Evolutionary conservation across 2,797 vertebrate genomes (phyloP).

Genomic region (Percopsis omiscomaycus): DNA sequence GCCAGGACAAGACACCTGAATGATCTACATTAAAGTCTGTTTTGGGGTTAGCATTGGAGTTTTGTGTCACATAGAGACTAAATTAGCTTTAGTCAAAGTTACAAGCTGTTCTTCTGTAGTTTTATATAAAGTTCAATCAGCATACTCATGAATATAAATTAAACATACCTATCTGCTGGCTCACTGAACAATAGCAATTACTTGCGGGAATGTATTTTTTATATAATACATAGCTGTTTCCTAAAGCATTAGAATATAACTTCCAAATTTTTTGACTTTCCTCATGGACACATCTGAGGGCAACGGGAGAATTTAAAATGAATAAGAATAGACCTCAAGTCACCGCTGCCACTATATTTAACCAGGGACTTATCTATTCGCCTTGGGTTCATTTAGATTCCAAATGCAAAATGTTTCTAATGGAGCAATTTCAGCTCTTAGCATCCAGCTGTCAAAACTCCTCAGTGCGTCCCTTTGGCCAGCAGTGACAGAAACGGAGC

Average conservation of each 20-base stretch:
- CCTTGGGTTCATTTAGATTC: constrained; percentile 45
- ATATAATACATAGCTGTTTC: neutral
- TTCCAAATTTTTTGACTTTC: constrained; percentile 14
- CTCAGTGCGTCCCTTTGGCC: constrained; percentile 52
- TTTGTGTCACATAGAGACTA: constrained; percentile 14
- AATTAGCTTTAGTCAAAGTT: constrained; percentile 15
- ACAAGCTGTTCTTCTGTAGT: constrained; percentile 16
- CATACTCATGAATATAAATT: constrained; percentile 13
- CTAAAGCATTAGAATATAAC: neutral
- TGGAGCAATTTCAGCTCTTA: constrained; percentile 69
- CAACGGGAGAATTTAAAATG: constrained; percentile 11
- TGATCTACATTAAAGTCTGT: constrained; percentile 44
- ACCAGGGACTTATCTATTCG: constrained; percentile 10
- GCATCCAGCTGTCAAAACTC: constrained; percentile 70
- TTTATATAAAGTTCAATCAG: constrained; percentile 15
- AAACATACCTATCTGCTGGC: constrained; percentile 6
- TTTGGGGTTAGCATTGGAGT: constrained; percentile 22
- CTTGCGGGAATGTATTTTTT: constrained; percentile 3
- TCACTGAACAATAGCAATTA: neutral
- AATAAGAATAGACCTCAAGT: constrained; percentile 9
- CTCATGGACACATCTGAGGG: constrained; percentile 31
- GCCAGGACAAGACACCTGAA: constrained; percentile 43
- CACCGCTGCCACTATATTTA: constrained; percentile 13
- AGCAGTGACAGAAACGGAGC: constrained; percentile 53
- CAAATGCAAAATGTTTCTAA: constrained; percentile 64